Evolutionary conservation across 1,140 invertebrate species (phyloP).

Genomic region (Phymastichus coffea): DNA sequence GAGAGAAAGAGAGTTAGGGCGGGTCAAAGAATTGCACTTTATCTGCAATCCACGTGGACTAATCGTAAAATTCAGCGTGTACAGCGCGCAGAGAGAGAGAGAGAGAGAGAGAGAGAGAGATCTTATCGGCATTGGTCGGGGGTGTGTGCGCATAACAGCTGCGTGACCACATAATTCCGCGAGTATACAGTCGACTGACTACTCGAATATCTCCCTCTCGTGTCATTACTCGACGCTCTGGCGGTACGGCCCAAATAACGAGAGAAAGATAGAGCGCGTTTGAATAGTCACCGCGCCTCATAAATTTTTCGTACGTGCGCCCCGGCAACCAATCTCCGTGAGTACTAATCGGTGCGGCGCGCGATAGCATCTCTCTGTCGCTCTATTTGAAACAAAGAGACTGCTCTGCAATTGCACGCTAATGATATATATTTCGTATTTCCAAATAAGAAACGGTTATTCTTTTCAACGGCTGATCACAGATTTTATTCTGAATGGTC

Average conservation of each 20-base stretch:
- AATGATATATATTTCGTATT: too few species aligned
- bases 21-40: constrained; percentile 2
- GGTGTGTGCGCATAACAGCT: neutral
- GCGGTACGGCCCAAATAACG: neutral
- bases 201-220: neutral
- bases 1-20: too few species aligned
- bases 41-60: neutral
- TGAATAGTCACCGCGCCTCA: neutral
- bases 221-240: constrained; percentile 18
- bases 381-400: too few species aligned
- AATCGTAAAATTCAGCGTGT: constrained; percentile 5
- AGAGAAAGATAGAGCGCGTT: neutral
- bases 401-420: too few species aligned
- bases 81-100: neutral
- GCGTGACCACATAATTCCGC: constrained; percentile 9
- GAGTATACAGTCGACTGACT: constrained; percentile 11
- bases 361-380: neutral
- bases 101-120: neutral
- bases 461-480: too few species aligned
- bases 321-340: neutral
- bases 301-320: constrained; percentile 2
- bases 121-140: neutral
- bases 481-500: too few species aligned
- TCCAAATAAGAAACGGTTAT: too few species aligned
- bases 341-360: neutral